phyloP scores from a whole-genome alignment of 2,888 invertebrate genomes.

The Meteorus colon region DNA sequence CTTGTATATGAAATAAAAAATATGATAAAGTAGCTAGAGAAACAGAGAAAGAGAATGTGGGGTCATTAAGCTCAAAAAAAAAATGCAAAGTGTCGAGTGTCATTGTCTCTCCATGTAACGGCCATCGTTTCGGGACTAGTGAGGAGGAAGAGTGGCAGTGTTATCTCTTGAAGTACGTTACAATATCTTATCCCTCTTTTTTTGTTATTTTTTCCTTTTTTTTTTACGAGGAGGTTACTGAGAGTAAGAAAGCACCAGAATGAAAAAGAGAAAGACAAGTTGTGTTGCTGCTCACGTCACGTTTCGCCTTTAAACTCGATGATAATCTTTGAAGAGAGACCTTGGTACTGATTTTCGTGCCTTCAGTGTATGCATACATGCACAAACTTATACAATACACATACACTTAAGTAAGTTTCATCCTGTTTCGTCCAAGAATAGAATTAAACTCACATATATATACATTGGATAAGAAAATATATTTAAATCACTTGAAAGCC shows the following conservation, averaged over 20 bases:
- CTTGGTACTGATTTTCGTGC: slow-evolving; percentile 45
- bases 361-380: slow-evolving; percentile 5
- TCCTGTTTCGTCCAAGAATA: slow-evolving; percentile 14
- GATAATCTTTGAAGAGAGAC: slow-evolving; percentile 39
- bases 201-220: not conserved
- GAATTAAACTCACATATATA: not conserved
- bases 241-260: not conserved
- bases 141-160: slow-evolving; percentile 18
- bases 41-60: not conserved
- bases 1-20: not conserved
- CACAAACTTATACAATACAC: not conserved
- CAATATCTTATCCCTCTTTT: slow-evolving; percentile 16
- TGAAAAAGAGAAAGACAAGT: not conserved
- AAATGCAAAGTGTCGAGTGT: slow-evolving; percentile 13
- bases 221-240: not conserved
- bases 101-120: slow-evolving; percentile 22
- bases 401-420: not conserved
- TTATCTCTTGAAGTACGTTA: slow-evolving; percentile 38
- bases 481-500: not conserved
- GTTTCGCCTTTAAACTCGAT: slow-evolving; percentile 42
- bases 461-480: slow-evolving; percentile 6
- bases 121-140: not conserved
- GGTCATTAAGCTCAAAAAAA: slow-evolving; percentile 19
- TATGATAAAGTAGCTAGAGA: not conserved
- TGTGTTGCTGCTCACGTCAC: slow-evolving; percentile 35